A percentile compares a stretch with the other conserved stretches of the same genome.
Evolutionary conservation across 2,888 invertebrate species (phyloP).

Genomic region (Spilarctia lutea): DNA sequence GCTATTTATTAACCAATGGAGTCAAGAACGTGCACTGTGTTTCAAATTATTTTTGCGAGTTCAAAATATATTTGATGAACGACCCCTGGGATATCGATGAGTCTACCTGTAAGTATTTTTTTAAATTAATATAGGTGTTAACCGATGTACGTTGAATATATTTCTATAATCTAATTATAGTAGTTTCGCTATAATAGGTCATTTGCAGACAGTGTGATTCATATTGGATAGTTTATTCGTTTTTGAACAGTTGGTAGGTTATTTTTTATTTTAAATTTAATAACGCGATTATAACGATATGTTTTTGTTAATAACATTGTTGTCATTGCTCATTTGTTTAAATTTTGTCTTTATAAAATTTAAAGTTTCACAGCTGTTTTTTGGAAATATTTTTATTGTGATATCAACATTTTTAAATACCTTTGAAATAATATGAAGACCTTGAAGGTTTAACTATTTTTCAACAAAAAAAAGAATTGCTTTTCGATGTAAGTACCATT

Average conservation of each 20-base stretch:
- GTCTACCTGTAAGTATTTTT: conserved; percentile 38
- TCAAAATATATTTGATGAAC: conserved; percentile 46
- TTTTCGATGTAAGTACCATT: background rate
- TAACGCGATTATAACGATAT: background rate
- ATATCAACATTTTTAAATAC: background rate
- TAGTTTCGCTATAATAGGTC: conserved; percentile 30
- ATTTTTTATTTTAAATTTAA: background rate
- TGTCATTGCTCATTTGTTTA: background rate
- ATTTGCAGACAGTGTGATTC: conserved; percentile 41
- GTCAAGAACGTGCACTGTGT: conserved; percentile 35
- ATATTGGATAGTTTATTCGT: conserved; percentile 16
- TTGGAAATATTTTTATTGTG: background rate
- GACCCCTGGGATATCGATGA: conserved; percentile 32
- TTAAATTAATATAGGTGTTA: conserved; percentile 5
- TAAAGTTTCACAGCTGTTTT: background rate
- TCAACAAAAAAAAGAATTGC: background rate
- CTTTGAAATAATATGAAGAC: background rate
- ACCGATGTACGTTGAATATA: conserved; percentile 22
- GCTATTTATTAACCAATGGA: conserved; percentile 36
- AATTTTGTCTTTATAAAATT: too few species aligned
- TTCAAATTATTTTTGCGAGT: conserved; percentile 22
- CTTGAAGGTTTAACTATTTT: background rate
- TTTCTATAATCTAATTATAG: conserved; percentile 50
- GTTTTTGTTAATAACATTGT: background rate
- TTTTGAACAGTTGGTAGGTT: background rate